Percentiles rank a stretch among this genome's conserved stretches.
These are phyloP conservation scores for Caenorhabditis wallacei DNA, from an alignment of 2,888 invertebrate genomes.

Conservation along the genomic window DNA sequence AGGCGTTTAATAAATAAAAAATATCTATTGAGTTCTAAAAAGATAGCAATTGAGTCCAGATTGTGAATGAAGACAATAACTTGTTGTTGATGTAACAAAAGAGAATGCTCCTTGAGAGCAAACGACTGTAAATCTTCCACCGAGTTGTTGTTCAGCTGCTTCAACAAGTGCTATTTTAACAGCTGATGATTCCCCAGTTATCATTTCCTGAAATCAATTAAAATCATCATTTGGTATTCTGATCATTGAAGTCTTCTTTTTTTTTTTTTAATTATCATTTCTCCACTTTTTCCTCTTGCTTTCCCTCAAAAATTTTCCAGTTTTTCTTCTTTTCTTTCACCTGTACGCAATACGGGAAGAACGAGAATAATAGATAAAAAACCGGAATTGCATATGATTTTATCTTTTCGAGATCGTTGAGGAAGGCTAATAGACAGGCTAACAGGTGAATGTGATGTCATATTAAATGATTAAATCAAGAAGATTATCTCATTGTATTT, in stretches of 20 bases:
- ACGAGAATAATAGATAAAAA: neutral
- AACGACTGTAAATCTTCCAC: constrained; percentile 75
- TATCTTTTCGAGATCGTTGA: constrained; percentile 15
- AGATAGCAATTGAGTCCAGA: constrained; percentile 61
- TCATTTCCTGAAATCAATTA: constrained; percentile 48
- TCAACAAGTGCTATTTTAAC: constrained; percentile 62
- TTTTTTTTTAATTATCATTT: neutral
- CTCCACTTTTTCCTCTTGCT: neutral
- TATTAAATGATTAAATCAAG: no score
- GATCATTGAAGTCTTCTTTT: neutral
- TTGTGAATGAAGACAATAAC: constrained; percentile 71
- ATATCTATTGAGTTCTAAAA: constrained; percentile 55
- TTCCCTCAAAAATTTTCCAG: neutral
- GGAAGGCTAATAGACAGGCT: neutral
- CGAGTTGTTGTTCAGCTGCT: constrained; percentile 69
- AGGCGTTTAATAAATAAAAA: neutral
- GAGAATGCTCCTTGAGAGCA: constrained; percentile 76
- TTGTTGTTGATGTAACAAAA: constrained; percentile 73
- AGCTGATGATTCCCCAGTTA: constrained; percentile 49
- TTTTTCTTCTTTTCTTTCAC: neutral
- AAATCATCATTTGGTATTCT: no score
- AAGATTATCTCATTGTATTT: no score
- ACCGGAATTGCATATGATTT: neutral
- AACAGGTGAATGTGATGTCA: neutral
- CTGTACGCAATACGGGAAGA: neutral